Evolutionary conservation across 2,888 invertebrate genomes (phyloP).

Genomic region (Noctua janthina): DNA sequence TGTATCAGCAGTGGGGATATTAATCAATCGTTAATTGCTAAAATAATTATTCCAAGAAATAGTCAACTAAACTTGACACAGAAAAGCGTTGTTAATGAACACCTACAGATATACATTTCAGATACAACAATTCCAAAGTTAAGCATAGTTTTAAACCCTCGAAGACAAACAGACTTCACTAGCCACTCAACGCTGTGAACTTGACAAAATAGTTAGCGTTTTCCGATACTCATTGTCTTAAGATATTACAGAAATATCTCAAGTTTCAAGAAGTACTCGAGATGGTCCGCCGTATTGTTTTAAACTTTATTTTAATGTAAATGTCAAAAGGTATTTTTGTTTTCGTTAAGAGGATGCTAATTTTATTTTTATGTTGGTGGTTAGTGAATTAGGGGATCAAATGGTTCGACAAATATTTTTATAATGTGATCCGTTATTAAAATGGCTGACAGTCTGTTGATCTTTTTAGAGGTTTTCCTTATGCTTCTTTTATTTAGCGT

Average conservation of each 20-base stretch:
- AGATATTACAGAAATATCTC: constrained; percentile 11
- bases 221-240: constrained; percentile 8
- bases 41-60: background rate
- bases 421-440: background rate
- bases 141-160: constrained; percentile 16
- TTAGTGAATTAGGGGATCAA: background rate
- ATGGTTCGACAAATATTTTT: background rate
- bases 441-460: background rate
- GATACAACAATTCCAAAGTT: constrained; percentile 1
- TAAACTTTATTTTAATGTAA: constrained; percentile 20
- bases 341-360: background rate
- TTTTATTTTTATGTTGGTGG: background rate
- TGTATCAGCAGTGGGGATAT: background rate
- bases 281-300: constrained; percentile 2
- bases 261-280: constrained; percentile 16
- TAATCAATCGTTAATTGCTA: background rate
- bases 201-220: constrained; percentile 31
- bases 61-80: background rate
- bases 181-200: background rate
- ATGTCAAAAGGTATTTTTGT: background rate
- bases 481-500: background rate
- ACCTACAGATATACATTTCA: constrained; percentile 12
- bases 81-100: constrained; percentile 7
- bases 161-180: background rate
- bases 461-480: background rate